These are phyloP conservation scores for Drosophila kepulauana DNA, from an alignment of 1,140 invertebrate genomes.

Conservation along the genomic window DNA sequence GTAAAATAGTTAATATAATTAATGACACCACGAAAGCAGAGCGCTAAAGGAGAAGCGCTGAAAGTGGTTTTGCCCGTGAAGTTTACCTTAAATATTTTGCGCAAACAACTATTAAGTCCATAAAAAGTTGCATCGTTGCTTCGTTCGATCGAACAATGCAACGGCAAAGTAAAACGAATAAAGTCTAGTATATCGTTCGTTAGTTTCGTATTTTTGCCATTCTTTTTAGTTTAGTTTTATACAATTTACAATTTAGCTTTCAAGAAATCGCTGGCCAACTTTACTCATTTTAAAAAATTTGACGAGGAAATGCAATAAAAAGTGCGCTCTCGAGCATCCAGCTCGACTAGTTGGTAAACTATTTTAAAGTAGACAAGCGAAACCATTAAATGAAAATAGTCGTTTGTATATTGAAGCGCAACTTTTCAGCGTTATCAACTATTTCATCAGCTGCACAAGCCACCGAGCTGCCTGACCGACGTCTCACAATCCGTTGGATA, in stretches of 20 bases:
- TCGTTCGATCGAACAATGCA: not conserved
- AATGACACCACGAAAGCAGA: conserved; percentile 9
- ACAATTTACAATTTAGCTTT: no score
- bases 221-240: no score
- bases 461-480: not conserved
- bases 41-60: not conserved
- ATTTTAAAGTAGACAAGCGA: not conserved
- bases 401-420: not conserved
- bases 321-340: not conserved
- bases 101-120: not conserved
- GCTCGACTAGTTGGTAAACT: conserved; percentile 1
- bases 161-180: not conserved
- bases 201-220: no score
- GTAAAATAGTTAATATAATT: conserved; percentile 33
- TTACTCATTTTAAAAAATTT: not conserved
- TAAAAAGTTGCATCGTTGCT: not conserved
- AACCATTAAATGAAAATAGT: conserved; percentile 4
- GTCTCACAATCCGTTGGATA: conserved; percentile 23
- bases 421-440: conserved; percentile 10
- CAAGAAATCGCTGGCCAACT: not conserved
- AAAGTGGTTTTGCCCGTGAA: not conserved
- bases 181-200: not conserved
- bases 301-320: not conserved
- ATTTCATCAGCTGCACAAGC: conserved; percentile 10
- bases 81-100: not conserved